Evolutionary conservation across 53 echinoderm and acorn worm species (phyloP).

Genomic region (Astropecten irregularis): DNA sequence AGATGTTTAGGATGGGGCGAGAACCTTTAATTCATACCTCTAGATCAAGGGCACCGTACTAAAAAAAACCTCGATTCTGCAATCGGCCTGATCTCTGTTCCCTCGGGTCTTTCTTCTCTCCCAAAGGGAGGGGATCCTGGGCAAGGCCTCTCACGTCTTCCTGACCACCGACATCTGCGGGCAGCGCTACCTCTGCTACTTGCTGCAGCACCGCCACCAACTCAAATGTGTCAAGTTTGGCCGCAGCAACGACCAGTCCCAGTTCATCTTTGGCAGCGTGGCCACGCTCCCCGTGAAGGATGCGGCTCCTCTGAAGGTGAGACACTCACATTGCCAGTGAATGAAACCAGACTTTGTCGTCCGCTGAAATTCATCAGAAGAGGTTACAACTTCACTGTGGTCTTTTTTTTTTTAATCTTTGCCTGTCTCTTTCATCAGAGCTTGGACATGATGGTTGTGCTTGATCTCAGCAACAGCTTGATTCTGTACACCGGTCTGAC

Average conservation of each 20-base stretch:
- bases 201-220: conserved; percentile 66
- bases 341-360: background rate
- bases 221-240: conserved; percentile 85
- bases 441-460: conserved; percentile 86
- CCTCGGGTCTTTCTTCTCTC: background rate
- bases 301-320: conserved; percentile 80
- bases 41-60: too few relatives aligned
- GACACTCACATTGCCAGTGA: background rate
- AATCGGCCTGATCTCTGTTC: too few relatives aligned
- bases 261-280: conserved; percentile 87
- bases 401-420: too few relatives aligned
- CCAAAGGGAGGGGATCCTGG: conserved; percentile 77
- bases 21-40: too few relatives aligned
- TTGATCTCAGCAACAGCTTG: conserved; percentile 75
- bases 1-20: too few relatives aligned
- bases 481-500: conserved; percentile 81
- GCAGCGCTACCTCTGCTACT: conserved; percentile 86
- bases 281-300: conserved; percentile 70
- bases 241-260: conserved; percentile 77
- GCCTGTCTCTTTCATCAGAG: conserved; percentile 64
- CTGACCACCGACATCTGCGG: conserved; percentile 85
- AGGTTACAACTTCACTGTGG: too few relatives aligned
- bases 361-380: too few relatives aligned
- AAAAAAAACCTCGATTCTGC: too few relatives aligned
- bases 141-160: conserved; percentile 82